A percentile compares a stretch with the other conserved stretches of the same genome.
These are phyloP conservation scores for Athene noctua DNA, from an alignment of 2,113 vertebrate species.

Conservation along the genomic window DNA sequence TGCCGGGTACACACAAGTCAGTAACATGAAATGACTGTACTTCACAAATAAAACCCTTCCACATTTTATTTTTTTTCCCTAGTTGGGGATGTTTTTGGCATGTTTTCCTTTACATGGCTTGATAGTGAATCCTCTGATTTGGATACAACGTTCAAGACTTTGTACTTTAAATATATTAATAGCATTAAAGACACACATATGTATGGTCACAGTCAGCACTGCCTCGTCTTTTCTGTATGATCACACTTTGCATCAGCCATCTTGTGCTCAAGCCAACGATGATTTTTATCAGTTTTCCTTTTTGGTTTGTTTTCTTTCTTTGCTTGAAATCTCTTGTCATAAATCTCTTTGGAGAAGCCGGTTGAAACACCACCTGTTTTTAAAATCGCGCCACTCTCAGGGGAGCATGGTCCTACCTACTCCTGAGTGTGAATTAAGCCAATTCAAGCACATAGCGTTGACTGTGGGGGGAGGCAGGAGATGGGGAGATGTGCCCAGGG, in stretches of 20 bases:
- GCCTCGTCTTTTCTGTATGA: neutral
- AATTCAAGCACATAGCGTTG: neutral
- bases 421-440: neutral
- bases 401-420: neutral
- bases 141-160: neutral
- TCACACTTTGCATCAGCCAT: neutral
- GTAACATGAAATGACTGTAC: neutral
- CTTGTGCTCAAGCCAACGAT: neutral
- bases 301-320: neutral
- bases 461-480: neutral
- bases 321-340: neutral
- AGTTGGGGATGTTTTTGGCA: neutral
- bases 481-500: neutral
- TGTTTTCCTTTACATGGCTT: neutral
- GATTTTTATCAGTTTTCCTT: neutral
- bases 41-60: neutral
- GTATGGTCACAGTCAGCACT: neutral
- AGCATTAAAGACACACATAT: accelerated
- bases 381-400: neutral
- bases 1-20: neutral
- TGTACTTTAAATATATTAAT: neutral
- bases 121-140: neutral
- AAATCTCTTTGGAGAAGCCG: neutral
- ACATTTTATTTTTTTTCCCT: neutral
- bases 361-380: neutral